Percentiles rank a stretch among this genome's conserved stretches.
Conservation (phyloP, 1,140 invertebrate species). For the Potamilus streckersoni region DNA sequence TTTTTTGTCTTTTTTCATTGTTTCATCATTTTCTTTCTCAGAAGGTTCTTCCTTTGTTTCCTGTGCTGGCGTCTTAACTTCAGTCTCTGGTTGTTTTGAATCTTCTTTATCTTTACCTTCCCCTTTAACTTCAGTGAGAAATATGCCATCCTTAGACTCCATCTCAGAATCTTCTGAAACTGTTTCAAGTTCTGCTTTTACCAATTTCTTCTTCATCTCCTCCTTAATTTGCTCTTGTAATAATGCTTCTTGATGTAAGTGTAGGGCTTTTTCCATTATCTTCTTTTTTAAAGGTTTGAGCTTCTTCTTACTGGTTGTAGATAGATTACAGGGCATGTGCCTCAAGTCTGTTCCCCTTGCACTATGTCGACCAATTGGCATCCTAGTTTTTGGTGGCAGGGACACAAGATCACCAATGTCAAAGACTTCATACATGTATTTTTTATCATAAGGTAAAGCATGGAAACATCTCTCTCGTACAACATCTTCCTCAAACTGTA, state of each 20-base stretch:
- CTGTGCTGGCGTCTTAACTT: not conserved
- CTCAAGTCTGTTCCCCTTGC: conserved; percentile 42
- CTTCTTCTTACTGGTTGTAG: conserved; percentile 45
- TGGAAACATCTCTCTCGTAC: conserved; percentile 62
- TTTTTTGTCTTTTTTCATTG: conserved; percentile 7
- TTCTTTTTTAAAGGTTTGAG: conserved; percentile 54
- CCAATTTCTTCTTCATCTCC: conserved; percentile 6
- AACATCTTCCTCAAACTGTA: conserved; percentile 61
- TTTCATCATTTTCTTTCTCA: not conserved
- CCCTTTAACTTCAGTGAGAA: conserved; percentile 39
- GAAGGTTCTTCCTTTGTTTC: not conserved
- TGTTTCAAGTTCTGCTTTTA: not conserved
- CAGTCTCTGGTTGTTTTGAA: not conserved
- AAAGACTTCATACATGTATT: conserved; percentile 60
- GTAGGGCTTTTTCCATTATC: conserved; percentile 47
- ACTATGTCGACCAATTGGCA: conserved; percentile 56
- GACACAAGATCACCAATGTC: conserved; percentile 41
- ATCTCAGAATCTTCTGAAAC: conserved; percentile 9
- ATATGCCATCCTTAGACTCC: conserved; percentile 5
- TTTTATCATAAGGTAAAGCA: conserved; percentile 61
- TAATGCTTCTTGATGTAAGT: conserved; percentile 48
- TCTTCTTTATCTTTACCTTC: conserved; percentile 3
- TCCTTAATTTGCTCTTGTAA: conserved; percentile 33
- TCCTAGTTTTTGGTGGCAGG: conserved; percentile 30
- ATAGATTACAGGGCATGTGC: conserved; percentile 59